These are phyloP conservation scores for Polydrusus pterygomalis DNA, from an alignment of 2,888 invertebrate species.

Conservation along the genomic window DNA sequence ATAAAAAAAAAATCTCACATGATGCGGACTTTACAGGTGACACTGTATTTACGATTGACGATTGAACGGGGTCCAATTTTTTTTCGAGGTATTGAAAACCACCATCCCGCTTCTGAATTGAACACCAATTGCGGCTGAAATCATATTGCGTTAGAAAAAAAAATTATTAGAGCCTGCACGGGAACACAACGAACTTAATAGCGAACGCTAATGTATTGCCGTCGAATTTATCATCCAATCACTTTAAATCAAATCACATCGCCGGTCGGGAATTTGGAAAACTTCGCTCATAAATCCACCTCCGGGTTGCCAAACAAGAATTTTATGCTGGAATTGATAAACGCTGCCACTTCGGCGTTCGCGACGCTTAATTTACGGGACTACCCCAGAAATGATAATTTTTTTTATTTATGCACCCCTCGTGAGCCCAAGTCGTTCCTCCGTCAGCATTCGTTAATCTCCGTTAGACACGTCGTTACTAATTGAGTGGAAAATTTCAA, in stretches of 20 bases:
- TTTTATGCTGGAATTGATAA: constrained; percentile 30
- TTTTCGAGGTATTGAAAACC: too few relatives aligned
- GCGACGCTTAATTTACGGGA: constrained; percentile 35
- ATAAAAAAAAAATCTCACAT: too few relatives aligned
- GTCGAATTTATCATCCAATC: constrained; percentile 24
- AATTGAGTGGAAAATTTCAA: constrained; percentile 19
- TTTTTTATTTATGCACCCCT: constrained; percentile 31
- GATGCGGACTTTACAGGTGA: too few relatives aligned
- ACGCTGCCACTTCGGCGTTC: constrained; percentile 26
- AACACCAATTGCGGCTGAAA: too few relatives aligned
- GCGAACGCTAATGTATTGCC: not conserved
- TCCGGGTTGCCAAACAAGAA: constrained; percentile 39
- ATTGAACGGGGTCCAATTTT: too few relatives aligned
- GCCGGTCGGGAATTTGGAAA: constrained; percentile 11
- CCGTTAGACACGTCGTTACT: constrained; percentile 8
- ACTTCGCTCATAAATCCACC: constrained; percentile 30
- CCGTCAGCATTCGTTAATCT: constrained; percentile 13
- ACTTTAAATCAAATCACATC: constrained; percentile 22
- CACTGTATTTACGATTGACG: too few relatives aligned
- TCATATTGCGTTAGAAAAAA: too few relatives aligned
- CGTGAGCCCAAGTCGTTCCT: not conserved
- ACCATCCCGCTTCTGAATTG: too few relatives aligned
- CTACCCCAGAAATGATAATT: constrained; percentile 28
- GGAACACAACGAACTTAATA: not conserved
- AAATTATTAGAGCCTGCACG: too few relatives aligned